phyloP scores from a whole-genome alignment of 37 sponge, comb jelly and placozoan genomes.

The Chondrosia reniformis region DNA sequence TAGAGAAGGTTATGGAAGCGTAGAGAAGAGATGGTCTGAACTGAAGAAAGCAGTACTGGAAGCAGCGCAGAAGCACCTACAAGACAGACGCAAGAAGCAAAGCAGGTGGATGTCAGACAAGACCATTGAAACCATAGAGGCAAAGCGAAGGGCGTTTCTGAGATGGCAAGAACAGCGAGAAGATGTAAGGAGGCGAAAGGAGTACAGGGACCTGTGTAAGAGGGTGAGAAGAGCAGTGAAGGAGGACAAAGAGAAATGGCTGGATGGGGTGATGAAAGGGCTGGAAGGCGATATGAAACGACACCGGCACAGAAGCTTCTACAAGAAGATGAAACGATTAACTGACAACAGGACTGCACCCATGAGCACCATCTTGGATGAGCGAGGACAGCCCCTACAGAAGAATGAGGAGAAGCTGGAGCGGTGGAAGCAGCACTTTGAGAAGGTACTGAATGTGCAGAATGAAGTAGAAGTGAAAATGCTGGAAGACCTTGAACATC shows the following conservation, averaged over 20 bases:
- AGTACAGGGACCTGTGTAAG: conserved; percentile 5
- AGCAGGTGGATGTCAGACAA: conserved; percentile 9
- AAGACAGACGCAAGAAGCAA: not conserved
- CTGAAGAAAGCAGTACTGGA: conserved; percentile 15
- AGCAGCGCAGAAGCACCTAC: conserved; percentile 1
- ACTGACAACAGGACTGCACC: not conserved
- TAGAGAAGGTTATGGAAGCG: not conserved
- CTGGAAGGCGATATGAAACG: conserved; percentile 17
- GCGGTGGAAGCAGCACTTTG: conserved; percentile 12
- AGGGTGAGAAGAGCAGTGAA: conserved; percentile 16
- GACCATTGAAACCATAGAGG: not conserved
- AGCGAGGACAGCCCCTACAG: not conserved
- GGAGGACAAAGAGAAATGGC: conserved; percentile 12
- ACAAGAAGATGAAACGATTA: conserved; percentile 9
- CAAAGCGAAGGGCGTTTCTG: conserved; percentile 7
- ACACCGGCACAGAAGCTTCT: conserved; percentile 9
- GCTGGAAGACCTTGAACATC: not conserved
- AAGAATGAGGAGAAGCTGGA: conserved; percentile 17
- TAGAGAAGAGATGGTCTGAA: not conserved
- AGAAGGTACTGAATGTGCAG: not conserved
- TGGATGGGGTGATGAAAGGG: conserved; percentile 5
- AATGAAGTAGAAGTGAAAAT: not conserved
- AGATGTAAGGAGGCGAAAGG: not conserved
- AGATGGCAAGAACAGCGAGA: conserved; percentile 17
- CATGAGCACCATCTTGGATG: not conserved